These are phyloP conservation scores for Lophius americanus DNA, from an alignment of 2,797 vertebrate genomes.

Conservation along the genomic window DNA sequence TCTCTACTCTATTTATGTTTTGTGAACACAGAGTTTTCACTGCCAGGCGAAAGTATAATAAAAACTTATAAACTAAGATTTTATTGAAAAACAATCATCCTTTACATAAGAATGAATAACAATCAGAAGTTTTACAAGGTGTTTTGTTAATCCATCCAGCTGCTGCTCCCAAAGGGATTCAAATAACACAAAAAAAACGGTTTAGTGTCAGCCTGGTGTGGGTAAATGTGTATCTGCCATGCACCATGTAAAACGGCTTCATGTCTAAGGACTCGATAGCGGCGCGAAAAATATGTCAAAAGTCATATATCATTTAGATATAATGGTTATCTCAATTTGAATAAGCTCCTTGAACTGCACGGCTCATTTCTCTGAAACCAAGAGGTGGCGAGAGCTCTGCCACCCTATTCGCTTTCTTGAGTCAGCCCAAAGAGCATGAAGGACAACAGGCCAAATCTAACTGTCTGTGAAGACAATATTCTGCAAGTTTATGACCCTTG, in stretches of 20 bases:
- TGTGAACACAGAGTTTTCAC: no score
- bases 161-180: background rate
- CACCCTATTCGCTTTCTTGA: slow-evolving; percentile 9
- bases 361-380: slow-evolving; percentile 41
- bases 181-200: background rate
- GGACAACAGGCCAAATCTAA: slow-evolving; percentile 61
- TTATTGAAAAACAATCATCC: no score
- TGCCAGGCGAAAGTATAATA: no score
- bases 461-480: slow-evolving; percentile 71
- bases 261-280: slow-evolving; percentile 36
- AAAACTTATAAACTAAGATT: no score
- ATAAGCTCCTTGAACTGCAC: slow-evolving; percentile 53
- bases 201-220: slow-evolving; percentile 3
- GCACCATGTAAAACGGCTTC: slow-evolving; percentile 25
- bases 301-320: slow-evolving; percentile 41
- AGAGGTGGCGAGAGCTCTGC: slow-evolving; percentile 19
- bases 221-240: slow-evolving; percentile 37
- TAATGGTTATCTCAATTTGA: slow-evolving; percentile 31
- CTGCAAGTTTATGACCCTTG: slow-evolving; percentile 74
- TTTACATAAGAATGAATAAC: no score
- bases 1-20: no score
- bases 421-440: slow-evolving; percentile 56
- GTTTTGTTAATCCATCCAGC: slow-evolving; percentile 20
- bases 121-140: no score
- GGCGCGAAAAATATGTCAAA: slow-evolving; percentile 40